These are phyloP conservation scores for Criorhina ranunculi DNA, from an alignment of 2,888 invertebrate species.

Conservation along the genomic window DNA sequence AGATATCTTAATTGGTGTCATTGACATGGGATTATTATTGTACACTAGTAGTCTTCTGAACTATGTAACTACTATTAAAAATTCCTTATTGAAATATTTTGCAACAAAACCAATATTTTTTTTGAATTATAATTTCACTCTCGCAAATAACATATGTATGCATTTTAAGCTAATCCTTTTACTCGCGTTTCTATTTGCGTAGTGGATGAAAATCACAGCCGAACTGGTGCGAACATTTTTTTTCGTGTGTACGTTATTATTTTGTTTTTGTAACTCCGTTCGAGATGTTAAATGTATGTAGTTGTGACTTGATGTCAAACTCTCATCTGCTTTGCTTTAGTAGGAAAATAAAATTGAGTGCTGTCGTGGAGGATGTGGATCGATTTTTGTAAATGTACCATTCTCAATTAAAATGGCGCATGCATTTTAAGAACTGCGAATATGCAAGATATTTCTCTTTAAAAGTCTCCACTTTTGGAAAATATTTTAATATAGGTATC, in stretches of 20 bases:
- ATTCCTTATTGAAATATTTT: too few species aligned
- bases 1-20: conserved; percentile 3
- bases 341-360: conserved; percentile 4
- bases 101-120: neutral
- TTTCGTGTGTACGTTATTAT: conserved; percentile 5
- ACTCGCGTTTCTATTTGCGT: neutral
- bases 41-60: neutral
- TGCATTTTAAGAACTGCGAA: neutral
- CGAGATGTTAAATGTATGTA: conserved; percentile 9
- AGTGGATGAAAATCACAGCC: conserved; percentile 21
- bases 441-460: neutral
- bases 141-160: neutral
- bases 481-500: conserved; percentile 1
- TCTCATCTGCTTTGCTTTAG: conserved; percentile 9
- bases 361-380: conserved; percentile 25
- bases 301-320: neutral
- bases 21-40: neutral
- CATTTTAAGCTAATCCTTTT: neutral
- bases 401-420: conserved; percentile 49
- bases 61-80: too few species aligned
- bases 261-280: conserved; percentile 37
- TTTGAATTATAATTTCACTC: conserved; percentile 2
- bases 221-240: conserved; percentile 38
- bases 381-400: conserved; percentile 50
- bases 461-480: conserved; percentile 21